Percentiles rank a stretch among this genome's conserved stretches.
phyloP scores from a whole-genome alignment of 2,113 vertebrate species.

The Sapayoa aenigma region DNA sequence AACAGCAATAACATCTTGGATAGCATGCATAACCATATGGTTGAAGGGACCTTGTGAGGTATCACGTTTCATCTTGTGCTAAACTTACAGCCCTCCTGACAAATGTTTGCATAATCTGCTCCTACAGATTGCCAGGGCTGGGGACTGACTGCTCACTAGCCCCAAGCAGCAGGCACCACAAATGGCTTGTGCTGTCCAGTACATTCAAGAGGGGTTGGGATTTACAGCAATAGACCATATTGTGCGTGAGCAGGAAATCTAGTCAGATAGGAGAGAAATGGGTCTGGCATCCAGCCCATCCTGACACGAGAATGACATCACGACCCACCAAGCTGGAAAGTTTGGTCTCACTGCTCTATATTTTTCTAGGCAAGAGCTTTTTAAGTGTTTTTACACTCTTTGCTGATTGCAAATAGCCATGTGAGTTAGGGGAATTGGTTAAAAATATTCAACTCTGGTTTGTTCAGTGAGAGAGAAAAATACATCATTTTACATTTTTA shows the following conservation, averaged over 20 bases:
- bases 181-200: background rate
- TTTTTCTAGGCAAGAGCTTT: constrained; percentile 13
- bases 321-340: background rate
- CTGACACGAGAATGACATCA: background rate
- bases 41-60: background rate
- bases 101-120: background rate
- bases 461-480: background rate
- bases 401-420: background rate
- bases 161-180: background rate
- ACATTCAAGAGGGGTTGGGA: fast-evolving
- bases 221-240: fast-evolving
- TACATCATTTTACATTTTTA: background rate
- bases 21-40: background rate
- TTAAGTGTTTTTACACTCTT: constrained; percentile 20
- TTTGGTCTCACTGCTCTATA: background rate
- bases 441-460: background rate
- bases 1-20: fast-evolving
- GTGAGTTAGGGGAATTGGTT: background rate
- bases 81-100: background rate
- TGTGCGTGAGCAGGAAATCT: background rate
- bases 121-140: fast-evolving
- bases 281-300: background rate
- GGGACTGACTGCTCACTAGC: background rate
- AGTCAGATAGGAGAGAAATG: background rate
- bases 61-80: background rate